Conservation (phyloP, 2,113 vertebrate genomes). For the Phoxinus phoxinus region DNA sequence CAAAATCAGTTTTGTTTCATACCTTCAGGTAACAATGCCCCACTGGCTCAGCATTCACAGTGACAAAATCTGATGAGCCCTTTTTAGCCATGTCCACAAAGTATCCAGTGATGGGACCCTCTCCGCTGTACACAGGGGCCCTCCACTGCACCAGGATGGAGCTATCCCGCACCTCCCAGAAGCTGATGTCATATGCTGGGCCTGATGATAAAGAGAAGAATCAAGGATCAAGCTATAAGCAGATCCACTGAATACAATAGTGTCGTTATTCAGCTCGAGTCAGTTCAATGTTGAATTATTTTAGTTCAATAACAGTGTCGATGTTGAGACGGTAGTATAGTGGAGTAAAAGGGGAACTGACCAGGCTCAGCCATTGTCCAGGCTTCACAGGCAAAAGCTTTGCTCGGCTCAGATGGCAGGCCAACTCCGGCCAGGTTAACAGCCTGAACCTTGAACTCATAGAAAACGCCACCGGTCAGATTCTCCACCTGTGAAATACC, state of each 20-base stretch:
- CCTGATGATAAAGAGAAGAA: conserved; percentile 71
- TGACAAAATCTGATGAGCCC: conserved; percentile 80
- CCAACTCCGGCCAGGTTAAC: conserved; percentile 90
- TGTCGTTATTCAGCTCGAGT: too few relatives aligned
- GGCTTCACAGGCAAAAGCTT: conserved; percentile 88
- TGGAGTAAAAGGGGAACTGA: conserved; percentile 59
- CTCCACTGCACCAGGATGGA: conserved; percentile 94
- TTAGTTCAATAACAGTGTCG: too few relatives aligned
- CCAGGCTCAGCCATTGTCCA: conserved; percentile 92
- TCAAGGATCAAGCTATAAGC: too few relatives aligned
- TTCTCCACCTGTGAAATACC: conserved; percentile 80
- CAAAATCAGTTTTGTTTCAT: conserved; percentile 4
- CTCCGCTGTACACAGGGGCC: conserved; percentile 85
- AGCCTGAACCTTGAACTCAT: conserved; percentile 91
- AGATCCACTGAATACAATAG: too few relatives aligned
- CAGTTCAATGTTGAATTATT: too few relatives aligned
- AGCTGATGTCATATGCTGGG: conserved; percentile 86
- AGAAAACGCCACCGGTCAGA: conserved; percentile 83
- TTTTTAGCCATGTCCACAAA: conserved; percentile 89
- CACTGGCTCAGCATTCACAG: conserved; percentile 78
- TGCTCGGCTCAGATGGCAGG: conserved; percentile 85
- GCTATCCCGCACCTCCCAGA: conserved; percentile 88
- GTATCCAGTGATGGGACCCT: conserved; percentile 84
- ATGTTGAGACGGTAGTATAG: not conserved
- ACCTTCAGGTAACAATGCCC: conserved; percentile 87